Percentiles rank a stretch among this genome's conserved stretches.
Conservation (phyloP, 2,888 invertebrate species). For the Napeogenes sylphis region DNA sequence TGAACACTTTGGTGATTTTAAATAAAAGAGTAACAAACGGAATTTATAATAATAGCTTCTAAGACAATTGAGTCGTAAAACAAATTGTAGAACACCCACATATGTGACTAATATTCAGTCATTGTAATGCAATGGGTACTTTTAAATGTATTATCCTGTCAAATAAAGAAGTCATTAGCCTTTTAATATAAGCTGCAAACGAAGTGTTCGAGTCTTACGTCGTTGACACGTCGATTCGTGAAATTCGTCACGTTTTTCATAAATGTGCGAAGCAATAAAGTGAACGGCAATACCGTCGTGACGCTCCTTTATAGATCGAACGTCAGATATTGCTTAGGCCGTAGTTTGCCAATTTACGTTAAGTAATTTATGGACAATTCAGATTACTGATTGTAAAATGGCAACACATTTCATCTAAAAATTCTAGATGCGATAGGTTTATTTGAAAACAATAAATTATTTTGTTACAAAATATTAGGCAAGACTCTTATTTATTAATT, state of each 20-base stretch:
- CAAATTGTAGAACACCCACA: background rate
- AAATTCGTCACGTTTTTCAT: constrained; percentile 46
- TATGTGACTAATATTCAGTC: background rate
- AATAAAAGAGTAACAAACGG: background rate
- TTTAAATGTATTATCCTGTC: constrained; percentile 5
- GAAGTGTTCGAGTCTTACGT: constrained; percentile 8
- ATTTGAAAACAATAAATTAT: no score
- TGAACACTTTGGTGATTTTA: background rate
- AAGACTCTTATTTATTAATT: no score
- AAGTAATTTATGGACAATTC: background rate
- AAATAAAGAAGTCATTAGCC: constrained; percentile 8
- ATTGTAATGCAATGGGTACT: constrained; percentile 1
- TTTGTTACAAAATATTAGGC: no score
- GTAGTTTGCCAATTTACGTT: constrained; percentile 13
- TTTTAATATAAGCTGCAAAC: constrained; percentile 8
- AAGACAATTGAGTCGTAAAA: no score
- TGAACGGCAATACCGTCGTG: constrained; percentile 25
- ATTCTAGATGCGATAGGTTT: no score
- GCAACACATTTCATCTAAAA: no score
- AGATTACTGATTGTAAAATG: no score
- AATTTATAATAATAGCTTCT: no score
- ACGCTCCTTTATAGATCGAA: constrained; percentile 20
- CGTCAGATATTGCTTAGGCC: constrained; percentile 18
- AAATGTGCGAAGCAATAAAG: constrained; percentile 42
- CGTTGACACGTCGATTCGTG: constrained; percentile 22